Conservation (phyloP, 2,113 vertebrate genomes). For the Eptatretus burgeri region DNA sequence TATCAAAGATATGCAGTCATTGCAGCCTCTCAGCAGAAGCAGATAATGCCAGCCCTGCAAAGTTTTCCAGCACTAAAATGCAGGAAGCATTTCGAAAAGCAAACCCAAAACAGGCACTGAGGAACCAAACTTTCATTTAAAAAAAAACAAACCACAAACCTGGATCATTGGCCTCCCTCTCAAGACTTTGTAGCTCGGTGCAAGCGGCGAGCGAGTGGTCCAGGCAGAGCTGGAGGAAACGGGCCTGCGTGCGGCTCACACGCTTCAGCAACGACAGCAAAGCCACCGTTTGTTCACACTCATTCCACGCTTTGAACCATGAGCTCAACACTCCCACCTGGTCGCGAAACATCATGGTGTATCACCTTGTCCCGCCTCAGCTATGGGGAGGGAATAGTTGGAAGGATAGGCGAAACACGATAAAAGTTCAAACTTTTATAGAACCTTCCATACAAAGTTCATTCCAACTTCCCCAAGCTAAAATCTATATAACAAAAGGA, state of each 20-base stretch:
- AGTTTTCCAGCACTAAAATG: too few relatives aligned
- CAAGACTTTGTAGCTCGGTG: slow-evolving; percentile 58
- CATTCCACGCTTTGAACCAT: slow-evolving; percentile 90
- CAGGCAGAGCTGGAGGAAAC: slow-evolving; percentile 78
- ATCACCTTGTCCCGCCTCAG: neutral
- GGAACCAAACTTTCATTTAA: too few relatives aligned
- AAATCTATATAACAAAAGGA: neutral
- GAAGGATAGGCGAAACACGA: too few relatives aligned
- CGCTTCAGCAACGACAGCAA: slow-evolving; percentile 64
- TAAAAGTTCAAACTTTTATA: neutral
- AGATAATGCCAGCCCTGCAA: too few relatives aligned
- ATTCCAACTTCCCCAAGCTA: neutral
- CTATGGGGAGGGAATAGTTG: neutral
- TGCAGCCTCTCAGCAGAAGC: too few relatives aligned
- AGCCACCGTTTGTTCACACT: slow-evolving; percentile 84
- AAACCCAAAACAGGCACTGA: too few relatives aligned
- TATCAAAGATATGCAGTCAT: too few relatives aligned
- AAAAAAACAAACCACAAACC: slow-evolving; percentile 19
- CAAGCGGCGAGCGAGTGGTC: slow-evolving; percentile 79
- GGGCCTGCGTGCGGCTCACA: slow-evolving; percentile 60
- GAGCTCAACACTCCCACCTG: slow-evolving; percentile 73
- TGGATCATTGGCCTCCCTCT: slow-evolving; percentile 74
- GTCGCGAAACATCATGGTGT: slow-evolving; percentile 85
- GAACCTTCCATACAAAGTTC: neutral
- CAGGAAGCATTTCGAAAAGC: too few relatives aligned